phyloP scores from a whole-genome alignment of 2,888 invertebrate species.

The Rhynchonema sp. region DNA sequence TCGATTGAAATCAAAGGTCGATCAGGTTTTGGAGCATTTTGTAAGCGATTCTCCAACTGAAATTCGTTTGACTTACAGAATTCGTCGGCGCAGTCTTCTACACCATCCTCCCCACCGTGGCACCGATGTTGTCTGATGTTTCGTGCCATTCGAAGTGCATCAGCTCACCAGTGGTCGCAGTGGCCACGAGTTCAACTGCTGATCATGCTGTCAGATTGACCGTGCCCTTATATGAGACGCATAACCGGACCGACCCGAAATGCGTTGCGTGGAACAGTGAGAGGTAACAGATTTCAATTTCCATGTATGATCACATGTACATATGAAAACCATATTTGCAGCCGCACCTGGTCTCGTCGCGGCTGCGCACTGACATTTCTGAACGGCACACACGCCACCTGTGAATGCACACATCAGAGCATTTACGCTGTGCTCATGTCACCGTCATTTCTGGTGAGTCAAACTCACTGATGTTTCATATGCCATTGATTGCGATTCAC shows the following conservation, averaged over 20 bases:
- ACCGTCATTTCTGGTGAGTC: too few relatives aligned
- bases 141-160: neutral
- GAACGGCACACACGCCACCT: conserved; percentile 45
- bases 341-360: neutral
- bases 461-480: too few relatives aligned
- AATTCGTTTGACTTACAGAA: too few relatives aligned
- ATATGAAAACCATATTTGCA: too few relatives aligned
- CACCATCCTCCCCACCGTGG: neutral
- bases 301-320: neutral
- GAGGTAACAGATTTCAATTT: too few relatives aligned
- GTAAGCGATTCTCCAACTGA: too few relatives aligned
- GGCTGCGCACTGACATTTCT: conserved; percentile 9
- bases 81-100: neutral
- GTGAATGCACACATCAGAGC: conserved; percentile 73
- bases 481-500: too few relatives aligned
- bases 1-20: neutral
- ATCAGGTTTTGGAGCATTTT: too few relatives aligned
- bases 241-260: neutral
- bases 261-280: neutral
- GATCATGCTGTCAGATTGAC: neutral
- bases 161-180: neutral
- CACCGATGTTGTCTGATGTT: neutral
- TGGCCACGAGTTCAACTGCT: neutral
- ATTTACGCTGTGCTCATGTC: conserved; percentile 67
- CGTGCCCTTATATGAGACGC: neutral